Base-by-base conservation (phyloP, 1,140 invertebrate species). In the Ostrea edulis region DNA sequence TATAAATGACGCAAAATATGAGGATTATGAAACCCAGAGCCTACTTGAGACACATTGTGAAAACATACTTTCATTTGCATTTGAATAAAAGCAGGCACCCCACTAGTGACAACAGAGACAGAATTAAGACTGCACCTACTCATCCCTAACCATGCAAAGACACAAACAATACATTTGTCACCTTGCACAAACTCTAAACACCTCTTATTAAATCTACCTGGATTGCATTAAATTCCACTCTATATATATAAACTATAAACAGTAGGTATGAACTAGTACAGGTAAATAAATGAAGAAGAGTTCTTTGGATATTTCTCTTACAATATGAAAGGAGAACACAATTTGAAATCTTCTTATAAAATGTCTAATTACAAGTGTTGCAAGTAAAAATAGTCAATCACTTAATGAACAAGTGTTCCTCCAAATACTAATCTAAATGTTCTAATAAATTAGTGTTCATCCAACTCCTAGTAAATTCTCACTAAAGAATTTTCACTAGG, bases 161-260 rank as follows among this genome's bases (percentile, higher is more conserved):
- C 25, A 17, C 68, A 77, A 77, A 77, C 68, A 77, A 29, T 35
- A 29, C 29, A 35, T 25, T 77, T 29, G 68, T 77, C 68, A 77
- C 68, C 68, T 77, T 77, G 25, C 7, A 62, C 12, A 62, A 17
- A 17, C n/a, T 62, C 55, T 20, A 77, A 44, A 77, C 22, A 77
- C 25, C 29, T 77, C 25, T 77, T 29, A 29, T 77, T 35, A 77
- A 77, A 77, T 25, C 9, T 25, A 12, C 68, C 22, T 29, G 68
- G 11, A 62, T 29, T 35, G 29, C 29, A 62, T 62, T 62, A 17
- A 62, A 62, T 8, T 62, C 17, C 55, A 62, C 55, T 17, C 55
- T 20, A 62, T 17, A 62, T 20, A 62, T 62, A 12, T 20, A 58
- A 62, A 44, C 5, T 44, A 1, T 44, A 44, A 44, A 44, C 35